phyloP scores from a whole-genome alignment of 2,888 invertebrate species.

The Perdita meconis region DNA sequence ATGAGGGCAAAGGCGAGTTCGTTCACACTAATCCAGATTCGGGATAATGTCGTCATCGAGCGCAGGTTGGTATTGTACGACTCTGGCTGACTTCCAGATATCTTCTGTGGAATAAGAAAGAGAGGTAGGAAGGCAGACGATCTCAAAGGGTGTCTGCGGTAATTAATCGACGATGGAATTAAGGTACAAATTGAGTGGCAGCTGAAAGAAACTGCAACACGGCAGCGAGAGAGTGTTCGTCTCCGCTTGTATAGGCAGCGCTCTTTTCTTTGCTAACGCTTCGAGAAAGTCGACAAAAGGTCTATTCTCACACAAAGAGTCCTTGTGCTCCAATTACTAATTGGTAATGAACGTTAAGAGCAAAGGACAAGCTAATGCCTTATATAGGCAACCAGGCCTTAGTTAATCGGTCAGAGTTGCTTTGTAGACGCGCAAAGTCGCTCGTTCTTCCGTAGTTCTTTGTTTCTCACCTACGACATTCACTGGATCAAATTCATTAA shows the following conservation, averaged over 20 bases:
- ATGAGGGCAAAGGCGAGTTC: conserved; percentile 66
- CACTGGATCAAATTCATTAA: no score
- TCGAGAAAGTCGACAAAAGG: conserved; percentile 12
- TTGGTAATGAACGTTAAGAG: conserved; percentile 19
- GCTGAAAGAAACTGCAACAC: conserved; percentile 16
- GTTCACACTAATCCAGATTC: conserved; percentile 77
- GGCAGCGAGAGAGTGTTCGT: background rate
- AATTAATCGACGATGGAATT: conserved; percentile 57
- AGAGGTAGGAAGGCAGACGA: conserved; percentile 38
- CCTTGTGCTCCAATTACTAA: conserved; percentile 38
- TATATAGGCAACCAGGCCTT: background rate
- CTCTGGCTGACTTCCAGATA: conserved; percentile 70
- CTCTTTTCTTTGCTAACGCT: background rate
- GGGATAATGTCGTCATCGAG: conserved; percentile 71
- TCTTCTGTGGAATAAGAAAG: conserved; percentile 48
- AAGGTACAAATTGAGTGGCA: conserved; percentile 24
- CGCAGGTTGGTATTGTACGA: conserved; percentile 48
- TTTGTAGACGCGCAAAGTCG: background rate
- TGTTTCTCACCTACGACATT: no score
- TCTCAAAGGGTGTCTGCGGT: conserved; percentile 45
- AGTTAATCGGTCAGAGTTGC: background rate
- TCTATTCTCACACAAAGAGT: conserved; percentile 9
- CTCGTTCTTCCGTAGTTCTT: background rate
- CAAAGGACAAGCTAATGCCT: conserved; percentile 10
- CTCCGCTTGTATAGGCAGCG: background rate